Evolutionary conservation across 2,888 invertebrate genomes (phyloP).

Genomic region (Pseudococcus jackbeardsleyi): DNA sequence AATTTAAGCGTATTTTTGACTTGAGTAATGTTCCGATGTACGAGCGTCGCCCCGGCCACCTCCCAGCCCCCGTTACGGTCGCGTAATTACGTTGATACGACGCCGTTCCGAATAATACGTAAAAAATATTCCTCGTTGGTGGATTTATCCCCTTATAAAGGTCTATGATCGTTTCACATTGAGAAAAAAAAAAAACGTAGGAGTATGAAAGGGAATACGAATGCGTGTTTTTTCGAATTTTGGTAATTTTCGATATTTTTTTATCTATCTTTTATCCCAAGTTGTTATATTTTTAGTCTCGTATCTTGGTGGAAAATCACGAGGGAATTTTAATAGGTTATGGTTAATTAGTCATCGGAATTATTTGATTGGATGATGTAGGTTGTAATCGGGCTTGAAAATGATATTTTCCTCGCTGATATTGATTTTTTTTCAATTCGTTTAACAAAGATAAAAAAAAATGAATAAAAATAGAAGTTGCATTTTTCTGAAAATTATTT

Average conservation of each 20-base stretch:
- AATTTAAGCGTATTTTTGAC: slow-evolving; percentile 47
- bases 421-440: too few relatives aligned
- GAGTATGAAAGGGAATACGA: too few relatives aligned
- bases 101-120: not conserved
- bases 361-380: too few relatives aligned
- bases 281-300: too few relatives aligned
- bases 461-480: too few relatives aligned
- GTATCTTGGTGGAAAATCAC: too few relatives aligned
- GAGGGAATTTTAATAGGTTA: too few relatives aligned
- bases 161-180: not conserved
- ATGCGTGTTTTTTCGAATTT: not conserved
- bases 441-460: too few relatives aligned
- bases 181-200: not conserved
- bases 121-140: not conserved
- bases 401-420: too few relatives aligned
- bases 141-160: not conserved
- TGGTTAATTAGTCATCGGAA: too few relatives aligned
- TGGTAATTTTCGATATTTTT: not conserved
- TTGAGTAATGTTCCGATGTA: slow-evolving; percentile 42
- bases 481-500: too few relatives aligned
- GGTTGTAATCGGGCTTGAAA: too few relatives aligned
- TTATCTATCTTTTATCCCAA: not conserved
- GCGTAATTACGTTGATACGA: slow-evolving; percentile 37
- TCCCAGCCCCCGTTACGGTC: not conserved
- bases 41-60: not conserved